Conservation (phyloP, 2,797 vertebrate species). For the Manis javanica region DNA sequence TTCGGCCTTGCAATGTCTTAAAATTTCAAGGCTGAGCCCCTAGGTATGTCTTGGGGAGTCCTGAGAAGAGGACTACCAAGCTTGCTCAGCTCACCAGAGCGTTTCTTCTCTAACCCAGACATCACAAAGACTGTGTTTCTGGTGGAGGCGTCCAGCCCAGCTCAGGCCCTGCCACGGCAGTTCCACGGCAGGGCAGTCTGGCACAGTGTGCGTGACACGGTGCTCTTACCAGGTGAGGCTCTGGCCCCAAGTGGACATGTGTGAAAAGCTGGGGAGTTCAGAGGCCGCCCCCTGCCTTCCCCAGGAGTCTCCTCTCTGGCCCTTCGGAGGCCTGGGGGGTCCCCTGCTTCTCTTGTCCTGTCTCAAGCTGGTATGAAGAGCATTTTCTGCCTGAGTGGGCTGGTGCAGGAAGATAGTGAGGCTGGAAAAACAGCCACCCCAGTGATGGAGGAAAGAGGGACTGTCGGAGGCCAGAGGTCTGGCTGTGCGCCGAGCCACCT, state of each 20-base stretch:
- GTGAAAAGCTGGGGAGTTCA: neutral
- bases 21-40: neutral
- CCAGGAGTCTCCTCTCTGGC: neutral
- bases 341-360: neutral
- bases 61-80: neutral
- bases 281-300: neutral
- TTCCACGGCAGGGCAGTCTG: neutral
- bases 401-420: neutral
- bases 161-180: neutral
- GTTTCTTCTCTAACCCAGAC: constrained; percentile 38
- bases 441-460: neutral
- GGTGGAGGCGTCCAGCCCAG: neutral
- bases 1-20: neutral
- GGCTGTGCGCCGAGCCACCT: neutral
- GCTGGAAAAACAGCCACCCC: neutral
- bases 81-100: neutral
- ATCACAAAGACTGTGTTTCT: neutral
- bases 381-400: neutral
- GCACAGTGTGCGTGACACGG: neutral
- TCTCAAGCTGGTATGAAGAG: neutral
- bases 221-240: constrained; percentile 45
- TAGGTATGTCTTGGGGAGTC: neutral
- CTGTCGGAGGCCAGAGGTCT: neutral
- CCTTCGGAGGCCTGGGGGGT: neutral
- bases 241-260: rapidly evolving